Evolutionary conservation across 2,113 vertebrate genomes (phyloP).

Genomic region (Amazona guildingii): DNA sequence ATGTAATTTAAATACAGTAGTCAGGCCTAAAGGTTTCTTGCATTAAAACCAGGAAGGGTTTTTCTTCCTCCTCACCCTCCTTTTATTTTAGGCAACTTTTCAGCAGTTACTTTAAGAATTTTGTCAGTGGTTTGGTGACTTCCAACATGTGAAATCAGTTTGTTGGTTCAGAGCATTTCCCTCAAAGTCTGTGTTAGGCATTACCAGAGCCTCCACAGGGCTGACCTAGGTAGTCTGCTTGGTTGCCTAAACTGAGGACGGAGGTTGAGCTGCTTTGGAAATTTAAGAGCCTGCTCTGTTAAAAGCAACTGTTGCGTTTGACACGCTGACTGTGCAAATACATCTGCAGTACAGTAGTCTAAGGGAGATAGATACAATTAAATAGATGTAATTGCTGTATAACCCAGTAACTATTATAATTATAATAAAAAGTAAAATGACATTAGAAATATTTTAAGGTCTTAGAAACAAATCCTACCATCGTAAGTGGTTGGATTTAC

Average conservation of each 20-base stretch:
- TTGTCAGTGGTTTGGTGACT: background rate
- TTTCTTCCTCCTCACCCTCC: background rate
- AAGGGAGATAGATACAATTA: background rate
- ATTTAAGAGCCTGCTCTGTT: background rate
- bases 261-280: background rate
- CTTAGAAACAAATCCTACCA: background rate
- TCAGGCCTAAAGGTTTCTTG: conserved; percentile 47
- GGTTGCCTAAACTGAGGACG: background rate
- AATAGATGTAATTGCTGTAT: background rate
- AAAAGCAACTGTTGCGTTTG: background rate
- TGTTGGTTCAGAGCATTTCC: background rate
- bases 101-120: background rate
- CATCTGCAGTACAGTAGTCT: background rate
- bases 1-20: conserved; percentile 72
- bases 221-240: background rate
- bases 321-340: background rate
- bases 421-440: background rate
- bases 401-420: background rate
- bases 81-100: conserved; percentile 32
- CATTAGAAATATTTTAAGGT: background rate
- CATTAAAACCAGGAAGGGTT: background rate
- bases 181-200: background rate
- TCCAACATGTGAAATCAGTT: background rate
- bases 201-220: background rate
- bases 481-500: background rate